Evolutionary conservation across 2,113 vertebrate species (phyloP), one percentile per base, ranked within the genome.

Genomic region (Triplophysa siluroides): DNA sequence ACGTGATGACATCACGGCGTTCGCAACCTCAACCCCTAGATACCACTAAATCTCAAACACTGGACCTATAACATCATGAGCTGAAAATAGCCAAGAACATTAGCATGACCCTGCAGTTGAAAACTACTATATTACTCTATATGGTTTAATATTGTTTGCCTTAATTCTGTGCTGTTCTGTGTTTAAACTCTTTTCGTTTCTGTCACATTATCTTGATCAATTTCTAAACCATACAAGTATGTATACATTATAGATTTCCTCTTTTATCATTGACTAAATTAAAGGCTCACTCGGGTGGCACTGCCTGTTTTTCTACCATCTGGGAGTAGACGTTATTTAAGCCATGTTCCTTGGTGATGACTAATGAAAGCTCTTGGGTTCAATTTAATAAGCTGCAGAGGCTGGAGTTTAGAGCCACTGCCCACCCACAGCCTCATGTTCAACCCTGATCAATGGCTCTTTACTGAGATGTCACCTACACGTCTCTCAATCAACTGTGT

Each of bases 311-410:
- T 58, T 83, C 76, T 83, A 71, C 65, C 50, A 81, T 81, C 73
- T 71, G 71, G 54, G 73, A 78, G 79, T 76, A 80, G 71, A 76
- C 90, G 86, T 89, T 87, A 90, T 91, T 91, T 88, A 91, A 91
- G 81, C 86, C 75, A 77, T 56, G 62, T 88, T 83, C 85, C 86
- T 38, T 84, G 83, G 83, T 41, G 19, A 78, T 65, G 84, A 85
- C 79, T 91, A 89, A 92, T 91, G 87, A 90, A 91, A 88, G 86
- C 78, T 83, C 72, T 83, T 80, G 66, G 83, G 85, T 61, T 69
- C 87, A 90, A 91, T 92, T 87, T 88, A 92, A 90, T 92, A 89
- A 89, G 86, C 87, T 76, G 50, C 50, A 52, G 70, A 79, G 77
- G 41, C 69, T 60, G 8, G 63, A 58, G 66, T 67, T 23, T 23